Evolutionary conservation across 2,113 vertebrate genomes (phyloP).

Genomic region (Pristiophorus japonicus): DNA sequence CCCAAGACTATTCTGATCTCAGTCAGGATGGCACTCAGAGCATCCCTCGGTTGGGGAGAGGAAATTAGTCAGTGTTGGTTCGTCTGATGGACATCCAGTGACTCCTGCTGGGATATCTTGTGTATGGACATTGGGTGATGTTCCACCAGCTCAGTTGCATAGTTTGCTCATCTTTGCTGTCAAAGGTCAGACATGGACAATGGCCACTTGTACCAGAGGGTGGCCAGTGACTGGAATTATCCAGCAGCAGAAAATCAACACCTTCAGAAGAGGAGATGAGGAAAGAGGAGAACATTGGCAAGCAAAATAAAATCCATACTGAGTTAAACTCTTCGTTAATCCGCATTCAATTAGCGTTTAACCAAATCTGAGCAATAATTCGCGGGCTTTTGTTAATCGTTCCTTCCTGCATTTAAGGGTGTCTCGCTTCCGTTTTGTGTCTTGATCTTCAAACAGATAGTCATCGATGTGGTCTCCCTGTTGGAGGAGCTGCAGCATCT

Average conservation of each 20-base stretch:
- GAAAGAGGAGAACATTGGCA: not conserved
- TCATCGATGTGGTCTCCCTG: slow-evolving; percentile 45
- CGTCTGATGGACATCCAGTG: not conserved
- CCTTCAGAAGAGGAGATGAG: not conserved
- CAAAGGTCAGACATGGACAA: not conserved
- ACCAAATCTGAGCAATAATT: slow-evolving; percentile 55
- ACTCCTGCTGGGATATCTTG: not conserved
- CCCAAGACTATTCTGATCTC: not conserved
- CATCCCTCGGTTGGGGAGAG: not conserved
- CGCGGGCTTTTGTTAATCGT: slow-evolving; percentile 60
- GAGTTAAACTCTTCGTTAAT: not conserved
- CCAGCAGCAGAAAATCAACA: not conserved
- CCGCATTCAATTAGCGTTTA: not conserved
- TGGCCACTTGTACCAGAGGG: not conserved
- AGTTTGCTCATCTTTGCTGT: not conserved
- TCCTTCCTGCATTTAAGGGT: slow-evolving; percentile 50
- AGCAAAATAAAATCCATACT: not conserved
- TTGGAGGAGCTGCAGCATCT: slow-evolving; percentile 70
- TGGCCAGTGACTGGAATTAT: not conserved
- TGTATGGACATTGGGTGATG: not conserved
- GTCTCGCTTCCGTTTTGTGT: slow-evolving; percentile 56
- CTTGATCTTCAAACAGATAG: slow-evolving; percentile 63
- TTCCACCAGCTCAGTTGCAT: not conserved
- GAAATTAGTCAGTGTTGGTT: not conserved
- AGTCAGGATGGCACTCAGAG: not conserved